phyloP scores from a whole-genome alignment of 2,113 vertebrate genomes.

The Prochilodus magdalenae region DNA sequence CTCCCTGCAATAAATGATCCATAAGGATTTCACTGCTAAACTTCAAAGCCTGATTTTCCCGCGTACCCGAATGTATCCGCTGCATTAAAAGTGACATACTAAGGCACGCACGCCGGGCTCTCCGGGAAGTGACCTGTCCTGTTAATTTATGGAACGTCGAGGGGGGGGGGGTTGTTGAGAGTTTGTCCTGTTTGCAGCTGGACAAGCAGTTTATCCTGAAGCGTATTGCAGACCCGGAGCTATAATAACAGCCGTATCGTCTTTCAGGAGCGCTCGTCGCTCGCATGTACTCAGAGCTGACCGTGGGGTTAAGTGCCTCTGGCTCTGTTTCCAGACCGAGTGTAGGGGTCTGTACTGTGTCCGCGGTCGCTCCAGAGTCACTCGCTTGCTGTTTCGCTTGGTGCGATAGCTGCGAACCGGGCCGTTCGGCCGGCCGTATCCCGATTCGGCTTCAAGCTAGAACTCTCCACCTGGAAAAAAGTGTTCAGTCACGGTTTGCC shows the following conservation, averaged over 20 bases:
- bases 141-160: slow-evolving; percentile 25
- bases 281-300: slow-evolving; percentile 54
- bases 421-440: background rate
- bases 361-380: background rate
- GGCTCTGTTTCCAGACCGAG: background rate
- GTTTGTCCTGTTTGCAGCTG: slow-evolving; percentile 63
- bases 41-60: background rate
- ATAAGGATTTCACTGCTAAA: background rate
- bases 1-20: too few species aligned
- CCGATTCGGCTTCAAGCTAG: background rate
- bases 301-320: slow-evolving; percentile 57
- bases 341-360: background rate
- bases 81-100: slow-evolving; percentile 21
- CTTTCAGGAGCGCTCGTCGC: slow-evolving; percentile 62
- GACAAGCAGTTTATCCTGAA: slow-evolving; percentile 65
- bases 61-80: slow-evolving; percentile 9
- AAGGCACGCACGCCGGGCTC: slow-evolving; percentile 3
- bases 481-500: background rate
- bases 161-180: slow-evolving; percentile 29
- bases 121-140: slow-evolving; percentile 17
- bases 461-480: background rate
- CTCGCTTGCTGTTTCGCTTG: background rate
- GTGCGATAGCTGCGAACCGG: background rate
- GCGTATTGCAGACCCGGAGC: slow-evolving; percentile 57
- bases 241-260: slow-evolving; percentile 62